phyloP scores from a whole-genome alignment of 2,797 vertebrate species.

The Columba guinea region DNA sequence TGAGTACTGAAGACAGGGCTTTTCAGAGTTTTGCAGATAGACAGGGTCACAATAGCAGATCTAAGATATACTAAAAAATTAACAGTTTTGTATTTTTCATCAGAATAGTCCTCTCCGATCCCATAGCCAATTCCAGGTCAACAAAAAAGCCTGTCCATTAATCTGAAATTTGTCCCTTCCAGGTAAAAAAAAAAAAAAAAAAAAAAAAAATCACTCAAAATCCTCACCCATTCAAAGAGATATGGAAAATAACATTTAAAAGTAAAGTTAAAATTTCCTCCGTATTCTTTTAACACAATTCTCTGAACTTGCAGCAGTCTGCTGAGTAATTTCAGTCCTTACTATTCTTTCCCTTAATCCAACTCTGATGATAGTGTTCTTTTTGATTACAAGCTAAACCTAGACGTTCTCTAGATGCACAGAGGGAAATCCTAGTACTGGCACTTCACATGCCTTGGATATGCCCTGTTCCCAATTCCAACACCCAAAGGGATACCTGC shows the following conservation, averaged over 20 bases:
- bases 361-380: background rate
- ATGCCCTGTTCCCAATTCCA: background rate
- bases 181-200: background rate
- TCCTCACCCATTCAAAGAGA: background rate
- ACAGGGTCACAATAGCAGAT: background rate
- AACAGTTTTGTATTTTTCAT: background rate
- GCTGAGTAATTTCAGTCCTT: background rate
- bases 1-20: background rate
- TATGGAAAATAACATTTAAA: background rate
- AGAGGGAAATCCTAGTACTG: background rate
- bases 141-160: background rate
- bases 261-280: background rate
- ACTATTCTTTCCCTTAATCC: background rate
- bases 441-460: background rate
- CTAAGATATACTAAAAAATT: background rate
- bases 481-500: background rate
- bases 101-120: background rate
- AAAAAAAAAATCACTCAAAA: background rate
- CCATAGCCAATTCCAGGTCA: background rate
- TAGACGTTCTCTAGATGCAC: background rate
- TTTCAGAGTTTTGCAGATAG: background rate
- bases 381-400: background rate
- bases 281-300: background rate
- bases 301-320: background rate
- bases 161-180: background rate